These are phyloP conservation scores for Pyrrhosoma nymphula DNA, from an alignment of 2,888 invertebrate genomes.

Conservation along the genomic window DNA sequence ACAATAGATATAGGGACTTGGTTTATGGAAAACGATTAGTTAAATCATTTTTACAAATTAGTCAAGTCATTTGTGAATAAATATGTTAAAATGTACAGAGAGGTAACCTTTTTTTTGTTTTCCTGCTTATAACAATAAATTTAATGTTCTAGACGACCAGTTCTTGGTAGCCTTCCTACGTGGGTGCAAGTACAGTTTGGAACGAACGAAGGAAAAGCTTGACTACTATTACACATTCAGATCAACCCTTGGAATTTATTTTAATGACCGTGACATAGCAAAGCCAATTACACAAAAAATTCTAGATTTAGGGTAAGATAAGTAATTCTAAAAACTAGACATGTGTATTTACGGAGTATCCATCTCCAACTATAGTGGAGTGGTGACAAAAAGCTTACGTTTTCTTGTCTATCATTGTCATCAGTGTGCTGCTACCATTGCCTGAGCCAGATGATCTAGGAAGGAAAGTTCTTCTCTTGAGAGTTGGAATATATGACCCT, in stretches of 20 bases:
- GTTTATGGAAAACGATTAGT: too few relatives aligned
- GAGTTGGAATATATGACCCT: constrained; percentile 78
- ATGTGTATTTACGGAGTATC: constrained; percentile 68
- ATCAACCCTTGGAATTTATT: constrained; percentile 76
- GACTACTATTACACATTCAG: constrained; percentile 83
- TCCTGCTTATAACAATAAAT: neutral
- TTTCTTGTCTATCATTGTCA: neutral
- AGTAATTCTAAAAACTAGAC: neutral
- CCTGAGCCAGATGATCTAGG: constrained; percentile 77
- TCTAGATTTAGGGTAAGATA: constrained; percentile 79
- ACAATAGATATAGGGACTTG: too few relatives aligned
- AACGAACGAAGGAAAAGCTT: constrained; percentile 82
- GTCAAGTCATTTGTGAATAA: neutral
- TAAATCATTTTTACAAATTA: too few relatives aligned
- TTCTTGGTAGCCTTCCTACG: constrained; percentile 83
- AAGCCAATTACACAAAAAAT: constrained; percentile 78
- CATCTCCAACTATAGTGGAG: too few relatives aligned
- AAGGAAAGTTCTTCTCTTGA: constrained; percentile 79
- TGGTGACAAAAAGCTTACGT: neutral
- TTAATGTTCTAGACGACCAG: constrained; percentile 79
- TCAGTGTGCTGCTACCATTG: constrained; percentile 71
- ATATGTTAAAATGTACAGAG: too few relatives aligned
- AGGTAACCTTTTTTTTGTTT: too few relatives aligned
- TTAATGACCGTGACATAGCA: constrained; percentile 79
- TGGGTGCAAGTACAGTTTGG: constrained; percentile 84